Percentiles rank a stretch among this genome's conserved stretches.
These are phyloP conservation scores for Onychorhynchus coronatus DNA, from an alignment of 2,113 vertebrate genomes.

Conservation along the genomic window DNA sequence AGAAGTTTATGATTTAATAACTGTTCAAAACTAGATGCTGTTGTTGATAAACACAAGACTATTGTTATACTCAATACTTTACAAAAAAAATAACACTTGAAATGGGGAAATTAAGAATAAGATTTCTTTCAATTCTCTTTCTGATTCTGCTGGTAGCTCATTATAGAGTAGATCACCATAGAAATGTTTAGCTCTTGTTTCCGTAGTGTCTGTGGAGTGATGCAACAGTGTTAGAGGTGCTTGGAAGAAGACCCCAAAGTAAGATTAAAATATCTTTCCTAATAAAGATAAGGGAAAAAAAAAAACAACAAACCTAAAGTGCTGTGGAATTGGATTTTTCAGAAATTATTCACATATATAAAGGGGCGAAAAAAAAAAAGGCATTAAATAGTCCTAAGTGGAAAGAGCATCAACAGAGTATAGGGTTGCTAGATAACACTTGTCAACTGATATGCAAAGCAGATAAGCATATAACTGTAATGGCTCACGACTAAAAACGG, in stretches of 20 bases:
- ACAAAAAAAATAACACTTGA: not conserved
- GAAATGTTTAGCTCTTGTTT: not conserved
- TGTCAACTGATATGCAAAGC: not conserved
- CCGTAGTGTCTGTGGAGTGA: not conserved
- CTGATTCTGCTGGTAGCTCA: not conserved
- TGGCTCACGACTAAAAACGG: not conserved
- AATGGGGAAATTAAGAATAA: not conserved
- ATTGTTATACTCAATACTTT: not conserved
- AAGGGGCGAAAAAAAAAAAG: accelerated
- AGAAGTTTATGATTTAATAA: not conserved
- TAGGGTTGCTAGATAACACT: not conserved
- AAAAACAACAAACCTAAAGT: not conserved
- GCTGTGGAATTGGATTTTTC: not conserved
- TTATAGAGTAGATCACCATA: not conserved
- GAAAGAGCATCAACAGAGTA: not conserved
- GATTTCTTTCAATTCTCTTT: not conserved
- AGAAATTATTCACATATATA: not conserved
- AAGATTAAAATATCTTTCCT: not conserved
- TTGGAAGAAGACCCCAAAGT: not conserved
- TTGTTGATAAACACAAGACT: not conserved
- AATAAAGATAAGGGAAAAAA: not conserved
- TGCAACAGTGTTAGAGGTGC: not conserved
- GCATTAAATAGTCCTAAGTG: not conserved
- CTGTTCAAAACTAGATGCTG: not conserved
- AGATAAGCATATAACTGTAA: not conserved